Conservation (phyloP, 1,140 invertebrate genomes). For the Ridgeia piscesae region DNA sequence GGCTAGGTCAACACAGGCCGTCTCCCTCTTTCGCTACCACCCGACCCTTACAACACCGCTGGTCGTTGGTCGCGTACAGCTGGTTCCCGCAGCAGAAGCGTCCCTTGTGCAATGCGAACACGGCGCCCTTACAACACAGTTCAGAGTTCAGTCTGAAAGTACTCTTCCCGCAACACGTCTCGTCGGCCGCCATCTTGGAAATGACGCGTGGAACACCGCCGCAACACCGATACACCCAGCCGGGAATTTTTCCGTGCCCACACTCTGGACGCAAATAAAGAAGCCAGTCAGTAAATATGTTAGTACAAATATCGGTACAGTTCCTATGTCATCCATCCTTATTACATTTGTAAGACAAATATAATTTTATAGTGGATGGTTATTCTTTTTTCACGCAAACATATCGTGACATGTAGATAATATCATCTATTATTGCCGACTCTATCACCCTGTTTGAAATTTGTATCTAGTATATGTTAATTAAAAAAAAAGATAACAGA, state of each 20-base stretch:
- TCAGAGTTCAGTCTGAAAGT: background rate
- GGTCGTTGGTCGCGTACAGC: background rate
- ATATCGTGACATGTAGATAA: too few species aligned
- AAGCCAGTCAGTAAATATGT: background rate
- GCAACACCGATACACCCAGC: background rate
- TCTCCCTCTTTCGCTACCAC: background rate
- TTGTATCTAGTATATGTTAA: too few species aligned
- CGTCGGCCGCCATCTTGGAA: background rate
- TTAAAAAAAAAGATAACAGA: too few species aligned
- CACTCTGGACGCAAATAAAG: background rate
- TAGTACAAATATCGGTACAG: background rate
- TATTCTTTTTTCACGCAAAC: too few species aligned
- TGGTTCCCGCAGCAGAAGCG: background rate
- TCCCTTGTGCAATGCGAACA: background rate
- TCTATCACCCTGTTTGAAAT: too few species aligned
- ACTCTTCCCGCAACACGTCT: background rate
- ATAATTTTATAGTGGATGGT: too few species aligned
- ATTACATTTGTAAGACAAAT: too few species aligned
- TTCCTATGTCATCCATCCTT: too few species aligned
- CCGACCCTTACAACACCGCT: background rate
- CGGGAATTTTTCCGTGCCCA: background rate
- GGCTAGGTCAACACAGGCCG: background rate
- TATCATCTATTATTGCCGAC: too few species aligned
- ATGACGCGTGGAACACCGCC: background rate
- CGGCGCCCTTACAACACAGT: background rate